Evolutionary conservation across 1,140 invertebrate species (phyloP).

Genomic region (Apis laboriosa): DNA sequence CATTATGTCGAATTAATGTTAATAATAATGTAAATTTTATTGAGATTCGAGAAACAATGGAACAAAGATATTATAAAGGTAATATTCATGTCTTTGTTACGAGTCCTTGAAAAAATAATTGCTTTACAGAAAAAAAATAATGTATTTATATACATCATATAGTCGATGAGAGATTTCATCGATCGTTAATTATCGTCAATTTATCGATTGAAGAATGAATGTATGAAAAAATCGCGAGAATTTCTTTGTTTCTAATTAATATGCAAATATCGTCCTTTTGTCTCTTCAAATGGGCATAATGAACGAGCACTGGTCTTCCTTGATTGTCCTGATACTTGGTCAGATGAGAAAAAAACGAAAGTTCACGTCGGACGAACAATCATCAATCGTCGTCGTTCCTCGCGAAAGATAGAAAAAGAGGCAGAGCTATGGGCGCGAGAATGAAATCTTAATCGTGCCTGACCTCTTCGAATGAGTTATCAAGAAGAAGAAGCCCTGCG

Average conservation of each 20-base stretch:
- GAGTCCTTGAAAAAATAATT: slow-evolving; percentile 5
- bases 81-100: neutral
- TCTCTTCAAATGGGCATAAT: slow-evolving; percentile 28
- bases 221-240: neutral
- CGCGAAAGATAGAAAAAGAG: slow-evolving; percentile 47
- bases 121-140: neutral
- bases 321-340: slow-evolving; percentile 40
- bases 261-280: neutral
- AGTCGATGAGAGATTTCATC: neutral
- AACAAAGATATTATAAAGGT: neutral
- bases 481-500: slow-evolving; percentile 44
- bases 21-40: neutral
- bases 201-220: neutral
- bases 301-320: slow-evolving; percentile 58
- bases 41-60: neutral
- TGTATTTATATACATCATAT: neutral
- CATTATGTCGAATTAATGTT: neutral
- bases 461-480: slow-evolving; percentile 68
- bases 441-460: slow-evolving; percentile 70
- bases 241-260: slow-evolving; percentile 7
- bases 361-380: slow-evolving; percentile 51
- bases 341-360: slow-evolving; percentile 27
- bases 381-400: slow-evolving; percentile 19
- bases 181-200: neutral
- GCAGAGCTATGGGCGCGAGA: slow-evolving; percentile 46